phyloP scores from a whole-genome alignment of 2,888 invertebrate genomes.

The Crossocerus cetratus region DNA sequence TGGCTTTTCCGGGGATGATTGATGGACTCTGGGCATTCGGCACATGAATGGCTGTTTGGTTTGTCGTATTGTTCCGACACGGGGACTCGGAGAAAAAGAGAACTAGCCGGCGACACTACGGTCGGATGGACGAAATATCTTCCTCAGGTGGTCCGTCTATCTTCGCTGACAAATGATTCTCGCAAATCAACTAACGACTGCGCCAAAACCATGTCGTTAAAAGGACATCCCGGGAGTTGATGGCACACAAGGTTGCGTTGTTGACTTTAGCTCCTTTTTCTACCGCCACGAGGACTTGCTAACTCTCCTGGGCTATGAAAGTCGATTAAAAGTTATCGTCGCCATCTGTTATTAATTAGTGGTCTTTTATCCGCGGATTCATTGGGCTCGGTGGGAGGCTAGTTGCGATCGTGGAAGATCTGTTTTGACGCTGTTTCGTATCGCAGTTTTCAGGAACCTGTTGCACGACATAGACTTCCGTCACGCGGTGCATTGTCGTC shows the following conservation, averaged over 20 bases:
- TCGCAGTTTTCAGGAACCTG: not conserved
- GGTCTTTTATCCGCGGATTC: too few relatives aligned
- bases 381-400: too few relatives aligned
- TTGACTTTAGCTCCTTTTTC: not conserved
- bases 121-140: slow-evolving; percentile 1
- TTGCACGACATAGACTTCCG: slow-evolving; percentile 1
- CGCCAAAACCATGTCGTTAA: slow-evolving; percentile 5
- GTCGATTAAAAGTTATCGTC: too few relatives aligned
- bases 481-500: not conserved
- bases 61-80: not conserved
- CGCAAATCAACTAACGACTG: slow-evolving; percentile 3
- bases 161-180: slow-evolving; percentile 26
- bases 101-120: slow-evolving; percentile 2
- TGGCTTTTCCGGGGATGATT: too few relatives aligned
- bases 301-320: too few relatives aligned
- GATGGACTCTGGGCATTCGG: too few relatives aligned
- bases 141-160: slow-evolving; percentile 6
- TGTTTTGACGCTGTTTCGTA: too few relatives aligned
- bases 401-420: too few relatives aligned
- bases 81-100: not conserved
- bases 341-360: too few relatives aligned
- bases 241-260: not conserved
- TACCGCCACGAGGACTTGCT: too few relatives aligned
- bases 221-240: not conserved
- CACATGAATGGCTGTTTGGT: not conserved